These are phyloP conservation scores for Amazona vittata DNA, from an alignment of 2,113 vertebrate genomes.

Conservation along the genomic window DNA sequence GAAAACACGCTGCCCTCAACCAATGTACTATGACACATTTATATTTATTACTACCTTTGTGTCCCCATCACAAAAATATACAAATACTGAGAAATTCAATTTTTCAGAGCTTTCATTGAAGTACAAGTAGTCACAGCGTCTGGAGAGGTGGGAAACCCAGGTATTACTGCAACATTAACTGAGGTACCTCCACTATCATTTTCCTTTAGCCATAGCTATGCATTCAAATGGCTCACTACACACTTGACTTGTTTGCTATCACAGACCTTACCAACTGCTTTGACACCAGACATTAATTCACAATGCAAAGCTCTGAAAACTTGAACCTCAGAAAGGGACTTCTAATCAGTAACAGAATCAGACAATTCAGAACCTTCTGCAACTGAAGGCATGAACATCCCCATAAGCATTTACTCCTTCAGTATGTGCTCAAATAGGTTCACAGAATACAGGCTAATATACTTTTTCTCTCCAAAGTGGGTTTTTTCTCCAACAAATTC, in stretches of 20 bases:
- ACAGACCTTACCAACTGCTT: not conserved
- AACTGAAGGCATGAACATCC: not conserved
- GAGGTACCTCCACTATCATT: rapidly evolving
- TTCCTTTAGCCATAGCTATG: not conserved
- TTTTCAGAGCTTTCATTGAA: not conserved
- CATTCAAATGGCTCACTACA: not conserved
- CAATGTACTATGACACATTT: not conserved
- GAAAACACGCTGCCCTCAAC: not conserved
- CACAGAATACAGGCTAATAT: not conserved
- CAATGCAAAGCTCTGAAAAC: not conserved
- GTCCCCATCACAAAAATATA: not conserved
- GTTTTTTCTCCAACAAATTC: not conserved
- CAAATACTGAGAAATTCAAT: not conserved
- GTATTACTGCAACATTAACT: not conserved
- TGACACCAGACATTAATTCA: not conserved
- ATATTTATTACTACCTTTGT: not conserved
- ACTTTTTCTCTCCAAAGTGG: not conserved
- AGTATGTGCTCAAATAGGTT: not conserved
- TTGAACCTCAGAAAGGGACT: not conserved
- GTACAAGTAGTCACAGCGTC: not conserved
- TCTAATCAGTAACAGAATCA: not conserved
- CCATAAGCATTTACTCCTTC: not conserved
- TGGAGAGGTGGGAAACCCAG: not conserved
- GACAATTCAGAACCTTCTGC: not conserved
- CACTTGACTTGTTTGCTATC: not conserved